phyloP scores from a whole-genome alignment of 2,113 vertebrate genomes.

The Alectura lathami region DNA sequence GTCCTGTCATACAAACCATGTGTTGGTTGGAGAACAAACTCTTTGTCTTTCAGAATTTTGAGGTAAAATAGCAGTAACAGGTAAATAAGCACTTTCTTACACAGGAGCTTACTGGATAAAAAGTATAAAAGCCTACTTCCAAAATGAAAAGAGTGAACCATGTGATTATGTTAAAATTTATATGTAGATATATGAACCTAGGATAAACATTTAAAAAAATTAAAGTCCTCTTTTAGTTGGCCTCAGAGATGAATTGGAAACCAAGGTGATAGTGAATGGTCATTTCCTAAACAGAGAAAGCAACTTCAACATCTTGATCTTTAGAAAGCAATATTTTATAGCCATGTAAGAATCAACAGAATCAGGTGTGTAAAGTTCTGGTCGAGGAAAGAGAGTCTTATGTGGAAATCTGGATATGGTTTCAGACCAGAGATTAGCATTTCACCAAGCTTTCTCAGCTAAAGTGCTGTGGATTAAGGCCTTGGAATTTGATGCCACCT shows the following conservation, averaged over 20 bases:
- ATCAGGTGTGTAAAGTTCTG: background rate
- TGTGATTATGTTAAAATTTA: background rate
- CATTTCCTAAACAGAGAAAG: background rate
- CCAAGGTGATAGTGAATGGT: background rate
- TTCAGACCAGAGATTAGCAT: background rate
- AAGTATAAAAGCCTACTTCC: background rate
- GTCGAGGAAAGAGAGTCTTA: background rate
- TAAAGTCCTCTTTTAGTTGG: background rate
- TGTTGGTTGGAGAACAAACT: accelerated
- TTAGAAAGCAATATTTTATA: background rate
- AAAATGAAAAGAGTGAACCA: background rate
- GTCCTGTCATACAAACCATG: accelerated
- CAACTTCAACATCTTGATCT: background rate
- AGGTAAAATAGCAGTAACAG: background rate
- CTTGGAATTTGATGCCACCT: background rate
- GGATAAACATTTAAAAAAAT: background rate
- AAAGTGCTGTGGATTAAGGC: background rate
- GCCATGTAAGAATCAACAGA: background rate
- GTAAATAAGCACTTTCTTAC: no score
- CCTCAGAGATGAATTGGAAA: background rate
- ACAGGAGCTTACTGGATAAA: background rate
- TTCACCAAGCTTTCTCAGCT: background rate
- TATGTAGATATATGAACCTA: background rate
- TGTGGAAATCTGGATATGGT: background rate
- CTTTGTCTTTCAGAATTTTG: background rate